Conservation (phyloP, 1,140 invertebrate species). For the Cephus cinctus region DNA sequence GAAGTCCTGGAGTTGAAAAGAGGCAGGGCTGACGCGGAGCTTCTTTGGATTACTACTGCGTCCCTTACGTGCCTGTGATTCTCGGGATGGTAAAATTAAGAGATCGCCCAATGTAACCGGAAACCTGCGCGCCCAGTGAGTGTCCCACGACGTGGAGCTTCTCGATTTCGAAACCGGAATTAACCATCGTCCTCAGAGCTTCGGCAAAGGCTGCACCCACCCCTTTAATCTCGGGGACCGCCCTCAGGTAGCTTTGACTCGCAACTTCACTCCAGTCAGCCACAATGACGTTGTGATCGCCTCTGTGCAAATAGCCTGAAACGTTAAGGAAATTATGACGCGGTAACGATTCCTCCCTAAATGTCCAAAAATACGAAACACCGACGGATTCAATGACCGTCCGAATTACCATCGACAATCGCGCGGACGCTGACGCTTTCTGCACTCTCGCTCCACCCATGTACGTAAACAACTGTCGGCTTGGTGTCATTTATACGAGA, state of each 20-base stretch:
- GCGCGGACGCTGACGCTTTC: conserved; percentile 30
- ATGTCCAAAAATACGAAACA: no score
- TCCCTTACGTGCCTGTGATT: conserved; percentile 41
- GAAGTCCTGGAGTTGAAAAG: neutral
- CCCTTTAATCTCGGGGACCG: conserved; percentile 56
- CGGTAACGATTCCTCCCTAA: neutral
- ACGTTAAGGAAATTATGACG: neutral
- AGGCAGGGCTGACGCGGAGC: no score
- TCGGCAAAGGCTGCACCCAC: conserved; percentile 33
- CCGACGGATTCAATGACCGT: no score
- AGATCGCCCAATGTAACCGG: conserved; percentile 63
- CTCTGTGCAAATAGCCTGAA: conserved; percentile 41
- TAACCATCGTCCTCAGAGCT: conserved; percentile 21
- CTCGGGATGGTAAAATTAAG: conserved; percentile 35
- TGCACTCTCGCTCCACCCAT: conserved; percentile 41
- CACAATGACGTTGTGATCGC: conserved; percentile 47
- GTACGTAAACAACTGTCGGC: conserved; percentile 45
- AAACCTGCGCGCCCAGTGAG: conserved; percentile 73
- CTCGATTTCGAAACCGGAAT: conserved; percentile 38
- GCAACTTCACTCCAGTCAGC: conserved; percentile 65
- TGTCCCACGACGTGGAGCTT: conserved; percentile 73
- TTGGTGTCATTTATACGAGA: conserved; percentile 17
- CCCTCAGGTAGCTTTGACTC: conserved; percentile 58
- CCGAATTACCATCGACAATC: conserved; percentile 38
- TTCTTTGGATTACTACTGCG: neutral